These are phyloP conservation scores for Tamias sibiricus DNA, from an alignment of 2,113 vertebrate genomes.

Conservation along the genomic window DNA sequence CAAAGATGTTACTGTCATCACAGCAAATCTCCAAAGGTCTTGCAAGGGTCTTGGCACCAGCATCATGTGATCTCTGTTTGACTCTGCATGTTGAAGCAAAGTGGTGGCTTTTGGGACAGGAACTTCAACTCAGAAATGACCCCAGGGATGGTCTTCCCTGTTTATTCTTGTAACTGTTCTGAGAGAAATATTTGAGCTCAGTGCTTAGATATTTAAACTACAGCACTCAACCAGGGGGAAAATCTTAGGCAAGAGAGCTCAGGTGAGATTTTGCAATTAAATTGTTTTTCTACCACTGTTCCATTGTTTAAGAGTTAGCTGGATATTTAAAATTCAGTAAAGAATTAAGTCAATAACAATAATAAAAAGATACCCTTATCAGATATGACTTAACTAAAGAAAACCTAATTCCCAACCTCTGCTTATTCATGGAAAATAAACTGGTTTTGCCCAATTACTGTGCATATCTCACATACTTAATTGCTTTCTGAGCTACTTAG, in stretches of 20 bases:
- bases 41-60: not conserved
- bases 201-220: not conserved
- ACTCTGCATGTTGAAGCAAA: not conserved
- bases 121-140: not conserved
- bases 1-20: not conserved
- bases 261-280: not conserved
- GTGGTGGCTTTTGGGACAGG: not conserved
- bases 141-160: not conserved
- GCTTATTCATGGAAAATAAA: not conserved
- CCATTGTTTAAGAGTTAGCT: slow-evolving; percentile 43
- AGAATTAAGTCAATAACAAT: slow-evolving; percentile 16
- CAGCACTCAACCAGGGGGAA: not conserved
- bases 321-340: slow-evolving; percentile 55
- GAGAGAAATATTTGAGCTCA: not conserved
- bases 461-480: not conserved
- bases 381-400: not conserved
- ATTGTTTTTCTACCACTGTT: slow-evolving; percentile 32
- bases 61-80: not conserved
- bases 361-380: not conserved
- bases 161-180: not conserved
- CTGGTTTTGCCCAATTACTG: not conserved
- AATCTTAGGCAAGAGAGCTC: not conserved
- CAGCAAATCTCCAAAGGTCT: not conserved
- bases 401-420: not conserved
- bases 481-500: slow-evolving; percentile 6